phyloP scores from a whole-genome alignment of 2,888 invertebrate genomes.

The Acleris laterana region DNA sequence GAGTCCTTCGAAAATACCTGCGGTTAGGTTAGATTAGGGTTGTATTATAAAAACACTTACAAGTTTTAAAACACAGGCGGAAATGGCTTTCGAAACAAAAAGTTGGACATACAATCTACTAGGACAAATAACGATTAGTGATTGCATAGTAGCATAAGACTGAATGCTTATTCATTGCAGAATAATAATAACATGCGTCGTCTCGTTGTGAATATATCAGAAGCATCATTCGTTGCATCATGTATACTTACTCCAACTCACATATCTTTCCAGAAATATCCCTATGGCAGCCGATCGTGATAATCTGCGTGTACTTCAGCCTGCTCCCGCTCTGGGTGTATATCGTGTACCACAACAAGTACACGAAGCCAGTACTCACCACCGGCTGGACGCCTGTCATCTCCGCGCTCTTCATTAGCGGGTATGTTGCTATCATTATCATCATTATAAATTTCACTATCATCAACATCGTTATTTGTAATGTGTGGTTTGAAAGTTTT shows the following conservation, averaged over 20 bases:
- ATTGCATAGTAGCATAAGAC: too few species aligned
- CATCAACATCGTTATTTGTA: not conserved
- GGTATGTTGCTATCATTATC: conserved; percentile 84
- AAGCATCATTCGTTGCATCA: not conserved
- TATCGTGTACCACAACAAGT: conserved; percentile 93
- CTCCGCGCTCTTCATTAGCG: conserved; percentile 96
- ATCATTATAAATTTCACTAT: not conserved
- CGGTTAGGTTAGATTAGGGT: too few species aligned
- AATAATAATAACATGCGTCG: too few species aligned
- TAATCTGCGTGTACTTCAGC: conserved; percentile 88
- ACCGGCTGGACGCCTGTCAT: conserved; percentile 98
- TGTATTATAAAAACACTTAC: too few species aligned
- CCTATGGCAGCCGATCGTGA: conserved; percentile 90
- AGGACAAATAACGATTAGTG: too few species aligned
- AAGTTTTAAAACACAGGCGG: too few species aligned
- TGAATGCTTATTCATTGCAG: too few species aligned
- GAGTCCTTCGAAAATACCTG: too few species aligned
- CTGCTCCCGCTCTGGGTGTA: conserved; percentile 94
- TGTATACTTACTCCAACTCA: not conserved
- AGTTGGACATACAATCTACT: too few species aligned
- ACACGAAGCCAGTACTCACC: conserved; percentile 93
- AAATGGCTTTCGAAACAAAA: too few species aligned
- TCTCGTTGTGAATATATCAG: too few species aligned
- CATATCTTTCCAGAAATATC: conserved; percentile 79
- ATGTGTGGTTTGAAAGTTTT: too few species aligned